These are phyloP conservation scores for Zootoca vivipara DNA, from an alignment of 2,113 vertebrate species.

Conservation along the genomic window DNA sequence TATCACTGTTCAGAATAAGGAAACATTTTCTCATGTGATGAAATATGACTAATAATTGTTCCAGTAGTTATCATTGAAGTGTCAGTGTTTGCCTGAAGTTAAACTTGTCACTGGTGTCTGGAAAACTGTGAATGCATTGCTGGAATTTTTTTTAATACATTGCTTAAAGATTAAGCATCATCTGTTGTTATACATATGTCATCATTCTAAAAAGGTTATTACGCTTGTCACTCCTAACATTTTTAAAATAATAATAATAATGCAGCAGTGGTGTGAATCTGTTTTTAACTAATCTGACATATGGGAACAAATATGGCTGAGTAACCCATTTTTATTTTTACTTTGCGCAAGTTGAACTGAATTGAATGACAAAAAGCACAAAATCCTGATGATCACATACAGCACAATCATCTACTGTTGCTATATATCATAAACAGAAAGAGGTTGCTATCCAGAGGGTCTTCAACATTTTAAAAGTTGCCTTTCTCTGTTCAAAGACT, in stretches of 20 bases:
- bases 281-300: not conserved
- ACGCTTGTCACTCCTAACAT: not conserved
- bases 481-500: not conserved
- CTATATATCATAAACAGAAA: not conserved
- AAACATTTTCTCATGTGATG: not conserved
- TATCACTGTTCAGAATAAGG: not conserved
- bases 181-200: accelerated
- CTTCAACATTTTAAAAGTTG: not conserved
- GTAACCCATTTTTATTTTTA: not conserved
- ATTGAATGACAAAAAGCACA: not conserved
- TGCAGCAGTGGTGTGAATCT: too few species aligned
- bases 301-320: not conserved
- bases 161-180: not conserved
- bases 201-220: not conserved
- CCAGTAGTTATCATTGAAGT: not conserved
- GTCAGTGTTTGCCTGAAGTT: constrained; percentile 5
- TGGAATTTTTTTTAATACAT: not conserved
- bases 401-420: not conserved
- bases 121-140: not conserved
- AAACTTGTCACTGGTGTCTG: not conserved
- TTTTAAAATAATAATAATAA: not conserved
- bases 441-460: not conserved
- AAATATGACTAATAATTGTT: not conserved
- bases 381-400: accelerated
- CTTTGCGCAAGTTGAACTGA: not conserved